Evolutionary conservation across 2,888 invertebrate genomes (phyloP), one percentile per base, ranked within the genome.

Genomic region (Sesia apiformis): DNA sequence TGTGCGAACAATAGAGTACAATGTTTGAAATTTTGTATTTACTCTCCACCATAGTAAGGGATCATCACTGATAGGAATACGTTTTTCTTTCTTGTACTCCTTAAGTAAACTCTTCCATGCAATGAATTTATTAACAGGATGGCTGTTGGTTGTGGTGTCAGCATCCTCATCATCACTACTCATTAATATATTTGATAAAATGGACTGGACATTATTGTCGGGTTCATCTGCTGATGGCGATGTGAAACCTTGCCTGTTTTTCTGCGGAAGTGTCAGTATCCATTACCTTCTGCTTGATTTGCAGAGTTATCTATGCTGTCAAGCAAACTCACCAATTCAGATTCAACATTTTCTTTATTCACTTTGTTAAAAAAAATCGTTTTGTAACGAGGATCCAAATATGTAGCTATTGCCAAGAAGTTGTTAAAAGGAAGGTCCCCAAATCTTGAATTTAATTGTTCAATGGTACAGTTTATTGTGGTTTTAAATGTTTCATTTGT

Each of bases 31-130:
- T 62, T 60, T 62, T 53, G 43, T 59, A 61, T 58, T 59, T 39
- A 56, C 53, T 59, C 57, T 60, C 61, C 60, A 60, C 59, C 57
- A 59, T 39, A 58, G 52, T 58, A 63, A 56, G 5, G 57, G 58
- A 56, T 60, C 58, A n/a, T 57, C 58, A 57, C 53, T 57, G 46
- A 55, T 56, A 53, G 49, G 40, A 8, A 59, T 53, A 57, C 57
- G 56, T 57, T 60, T 60, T 59, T 61, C 61, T 56, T 55, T 55
- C 54, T 57, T 56, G 54, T 43, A 60, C 54, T 60, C 55, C 55
- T 59, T 59, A 51, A 58, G 49, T 54, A 54, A 51, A 51, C 42
- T 54, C 51, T 54, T 54, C 38, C 51, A 38, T 40, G 51, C 40
- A 41, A 51, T 46, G 42, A 51, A 54, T 54, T 54, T 60, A 52